Base-by-base conservation (phyloP, 2,888 invertebrate genomes). In the Stenichneumon culpator region DNA sequence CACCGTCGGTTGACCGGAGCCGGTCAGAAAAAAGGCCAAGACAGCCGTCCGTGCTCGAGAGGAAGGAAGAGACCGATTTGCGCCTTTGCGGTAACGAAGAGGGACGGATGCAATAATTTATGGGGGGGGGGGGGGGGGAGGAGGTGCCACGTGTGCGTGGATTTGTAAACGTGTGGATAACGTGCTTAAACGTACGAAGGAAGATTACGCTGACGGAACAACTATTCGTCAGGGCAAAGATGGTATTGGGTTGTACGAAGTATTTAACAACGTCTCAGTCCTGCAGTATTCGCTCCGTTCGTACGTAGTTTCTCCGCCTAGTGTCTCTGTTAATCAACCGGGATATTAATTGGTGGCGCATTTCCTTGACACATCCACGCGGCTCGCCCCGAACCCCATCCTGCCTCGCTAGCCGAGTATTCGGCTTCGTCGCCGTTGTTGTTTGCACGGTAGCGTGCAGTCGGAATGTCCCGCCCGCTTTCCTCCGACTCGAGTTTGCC, bases 401-500 rank as follows among this genome's bases (percentile, higher is more conserved):
- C 36, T 6, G 54, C 32, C 47, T 32, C n/a, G 52, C 19, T 81
- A 32, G 47, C 68, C 68, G 50, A 36, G 81, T 63, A 32, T 57
- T 52, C 32, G 36, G 52, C 28, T 63, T 69, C 69, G 32, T 65
- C 9, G 28, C n/a, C 63, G 63, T 63, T 7, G 63, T 28, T 63
- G 32, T 32, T 63, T 63, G 57, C 32, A 16, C 50, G 11, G 60
- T 68, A 19, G 67, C 80, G 75, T 36, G 68, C 36, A 69, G 19
- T 52, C 69, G 75, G 75, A 81, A 81, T 75, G 74, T 74, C 36
- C 74, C 68, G 69, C 69, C 81, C 81, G 69, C 81, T 75, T 81
- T 68, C 74, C 32, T 63, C 57, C 74, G 25, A 57, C 25, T 44
- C 36, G 50, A 39, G 14, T 74, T 47, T 39, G 11, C 63, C 47